Base-by-base conservation (phyloP, 2,797 vertebrate species). In the Babyrousa celebensis region DNA sequence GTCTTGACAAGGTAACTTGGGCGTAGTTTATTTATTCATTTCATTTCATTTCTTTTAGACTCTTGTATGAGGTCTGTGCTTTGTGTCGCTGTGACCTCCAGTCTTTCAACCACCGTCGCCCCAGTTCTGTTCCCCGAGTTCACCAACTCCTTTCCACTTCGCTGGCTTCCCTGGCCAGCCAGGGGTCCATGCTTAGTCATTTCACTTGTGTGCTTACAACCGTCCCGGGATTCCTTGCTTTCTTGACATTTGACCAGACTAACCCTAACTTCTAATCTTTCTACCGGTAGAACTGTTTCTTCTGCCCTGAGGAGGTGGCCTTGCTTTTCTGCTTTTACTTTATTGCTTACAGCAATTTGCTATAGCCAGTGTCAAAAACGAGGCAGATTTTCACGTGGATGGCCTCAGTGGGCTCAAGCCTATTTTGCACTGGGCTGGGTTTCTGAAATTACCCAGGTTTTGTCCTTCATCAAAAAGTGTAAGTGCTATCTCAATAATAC, bases 261-360 rank as follows among this genome's bases (percentile, higher is more conserved):
- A 56, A n/a, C 15, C 54, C 3, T 62, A 91, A 67, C n/a, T 84
- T 91, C 17, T 6, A 40, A 14, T 91, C 56, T 95, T 75, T 40
- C 25, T 77, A 32, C 54, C 40, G 68, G 70, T 58, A 80, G 79
- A 91, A 84, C 14, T 58, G 15, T 68, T 90, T 83, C 32, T 91
- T 95, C 87, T 82, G 58, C 58, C 56, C 94, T 71, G 58, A 85
- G 58, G 18, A 75, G 5, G n/a, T 36, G 17, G 58, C 48, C 11
- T 97, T 93, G 63, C 36, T 68, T 68, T 92, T 96, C 17, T 56
- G 68, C 12, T 48, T 95, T 95, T 74, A 52, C 77, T 68, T 78
- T 54, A 78, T 72, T 83, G 29, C 8, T 85, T 88, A 89, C 0
- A 89, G 36, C 67, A 90, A 91, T 88, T 78, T 90, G 16, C 5